These are phyloP conservation scores for Parascotia fuliginaria DNA, from an alignment of 2,888 invertebrate species.

Conservation along the genomic window DNA sequence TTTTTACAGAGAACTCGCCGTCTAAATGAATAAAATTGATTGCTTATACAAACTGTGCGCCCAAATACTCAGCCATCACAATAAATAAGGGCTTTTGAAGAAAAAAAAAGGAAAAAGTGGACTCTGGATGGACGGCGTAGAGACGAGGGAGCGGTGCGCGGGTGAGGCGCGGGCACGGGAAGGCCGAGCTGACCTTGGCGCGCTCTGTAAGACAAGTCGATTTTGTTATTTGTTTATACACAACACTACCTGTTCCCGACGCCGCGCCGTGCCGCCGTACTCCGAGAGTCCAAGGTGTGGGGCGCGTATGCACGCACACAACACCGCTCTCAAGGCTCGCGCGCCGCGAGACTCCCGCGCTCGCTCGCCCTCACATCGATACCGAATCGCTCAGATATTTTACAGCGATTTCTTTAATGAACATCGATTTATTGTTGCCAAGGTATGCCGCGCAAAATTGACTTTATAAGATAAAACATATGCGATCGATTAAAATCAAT, in stretches of 20 bases:
- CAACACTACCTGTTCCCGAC: slow-evolving; percentile 80
- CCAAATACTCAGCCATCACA: slow-evolving; percentile 84
- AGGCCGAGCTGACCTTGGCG: slow-evolving; percentile 74
- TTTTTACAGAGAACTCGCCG: slow-evolving; percentile 78
- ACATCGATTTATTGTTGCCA: slow-evolving; percentile 77
- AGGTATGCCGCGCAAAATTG: slow-evolving; percentile 70
- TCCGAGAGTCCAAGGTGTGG: slow-evolving; percentile 47
- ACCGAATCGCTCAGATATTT: slow-evolving; percentile 77
- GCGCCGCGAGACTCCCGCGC: slow-evolving; percentile 46
- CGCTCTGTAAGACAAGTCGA: slow-evolving; percentile 82
- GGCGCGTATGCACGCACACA: slow-evolving; percentile 45
- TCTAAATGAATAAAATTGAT: slow-evolving; percentile 86
- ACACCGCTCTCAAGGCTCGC: slow-evolving; percentile 34
- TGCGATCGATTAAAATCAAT: slow-evolving; percentile 68
- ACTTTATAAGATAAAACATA: slow-evolving; percentile 73
- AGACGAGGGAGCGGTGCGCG: slow-evolving; percentile 42
- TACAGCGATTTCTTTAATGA: slow-evolving; percentile 82
- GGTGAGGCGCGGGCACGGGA: slow-evolving; percentile 54
- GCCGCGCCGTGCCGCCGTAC: slow-evolving; percentile 30
- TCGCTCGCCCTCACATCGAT: slow-evolving; percentile 55
- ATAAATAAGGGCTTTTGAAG: slow-evolving; percentile 81
- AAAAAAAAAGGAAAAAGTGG: slow-evolving; percentile 69
- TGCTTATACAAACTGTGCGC: slow-evolving; percentile 85
- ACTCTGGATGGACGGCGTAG: slow-evolving; percentile 59
- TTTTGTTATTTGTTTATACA: slow-evolving; percentile 86